Evolutionary conservation across 2,888 invertebrate genomes (phyloP).

Genomic region (Oscheius sp.): DNA sequence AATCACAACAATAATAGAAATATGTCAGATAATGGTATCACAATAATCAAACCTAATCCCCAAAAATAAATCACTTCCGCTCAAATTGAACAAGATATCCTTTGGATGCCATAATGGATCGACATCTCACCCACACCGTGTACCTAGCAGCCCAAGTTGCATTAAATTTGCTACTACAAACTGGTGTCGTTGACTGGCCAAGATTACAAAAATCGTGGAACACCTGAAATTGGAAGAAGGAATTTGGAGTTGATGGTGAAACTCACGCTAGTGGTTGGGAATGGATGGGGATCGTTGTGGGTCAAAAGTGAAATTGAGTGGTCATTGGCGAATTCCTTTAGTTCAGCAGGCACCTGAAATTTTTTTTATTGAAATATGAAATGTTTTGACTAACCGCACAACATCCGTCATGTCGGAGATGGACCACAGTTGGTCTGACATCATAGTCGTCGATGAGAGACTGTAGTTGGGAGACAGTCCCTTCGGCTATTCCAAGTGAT

Average conservation of each 20-base stretch:
- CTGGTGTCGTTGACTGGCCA: background rate
- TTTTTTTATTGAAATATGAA: background rate
- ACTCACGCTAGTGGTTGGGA: constrained; percentile 39
- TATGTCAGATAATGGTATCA: too few relatives aligned
- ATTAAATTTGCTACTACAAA: constrained; percentile 6
- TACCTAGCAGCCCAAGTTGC: constrained; percentile 69
- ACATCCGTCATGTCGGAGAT: constrained; percentile 70
- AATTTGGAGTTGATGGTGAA: background rate
- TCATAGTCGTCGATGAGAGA: constrained; percentile 46
- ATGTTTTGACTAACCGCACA: constrained; percentile 63
- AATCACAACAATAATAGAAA: too few relatives aligned
- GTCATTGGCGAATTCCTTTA: constrained; percentile 89
- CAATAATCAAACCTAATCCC: too few relatives aligned
- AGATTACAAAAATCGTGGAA: constrained; percentile 29
- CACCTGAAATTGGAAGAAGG: constrained; percentile 46
- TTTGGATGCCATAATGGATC: constrained; percentile 72
- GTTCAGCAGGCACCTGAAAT: constrained; percentile 82
- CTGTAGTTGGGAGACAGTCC: constrained; percentile 57
- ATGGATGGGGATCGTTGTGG: constrained; percentile 88
- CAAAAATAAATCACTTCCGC: background rate
- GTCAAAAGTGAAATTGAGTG: constrained; percentile 92
- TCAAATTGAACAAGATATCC: constrained; percentile 67
- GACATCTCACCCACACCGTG: constrained; percentile 71
- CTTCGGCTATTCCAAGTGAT: constrained; percentile 70
- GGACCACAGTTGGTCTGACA: constrained; percentile 68